Evolutionary conservation across 2,113 vertebrate genomes (phyloP), one percentile per base, ranked within the genome.

Genomic region (Indicator indicator): DNA sequence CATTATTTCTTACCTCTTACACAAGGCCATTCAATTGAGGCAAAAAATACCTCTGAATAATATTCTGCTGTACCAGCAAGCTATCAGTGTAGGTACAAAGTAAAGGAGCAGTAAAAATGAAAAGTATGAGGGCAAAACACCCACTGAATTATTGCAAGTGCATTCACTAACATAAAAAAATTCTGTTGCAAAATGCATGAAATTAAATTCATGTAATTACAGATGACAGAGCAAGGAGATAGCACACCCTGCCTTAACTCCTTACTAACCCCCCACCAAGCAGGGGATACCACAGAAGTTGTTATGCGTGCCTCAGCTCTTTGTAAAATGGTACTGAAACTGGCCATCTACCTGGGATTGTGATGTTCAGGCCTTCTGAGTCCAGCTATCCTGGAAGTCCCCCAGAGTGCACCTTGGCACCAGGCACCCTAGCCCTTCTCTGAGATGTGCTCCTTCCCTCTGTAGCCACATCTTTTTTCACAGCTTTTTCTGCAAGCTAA

Each of bases 361-460:
- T 68, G 48, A 84, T 5, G 4, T 9, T 68, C 62, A 52, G 33
- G 38, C 16, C 40, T 60, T 67, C 46, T 32, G 75, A 65, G 17
- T 33, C 36, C 71, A 65, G 18, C 20, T 67, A 42, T 48, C 52
- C 68, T 12, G 6, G n/a, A 36, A 76, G 36, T 2, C 3, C 16
- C 67, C 27, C 28, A 30, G 15, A 69, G 16, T 56, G 14, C 7
- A 9, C 6, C 64, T 36, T 4, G 2, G 59, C 63, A 91, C 9
- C 24, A 50, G 68, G 32, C n/a, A 87, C 56, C 28, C 20, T 26
- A 74, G 42, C 48, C 28, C 10, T 33, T 72, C 75, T 63, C 46
- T 0, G 0, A 28, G 17, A 28, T 0, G 0, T 21, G 28, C 46
- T 91, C 20, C 16, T 33, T 64, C 64, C 18, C 48, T 58, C 62